Conservation (phyloP, 2,113 vertebrate genomes). For the Agelaius tricolor region DNA sequence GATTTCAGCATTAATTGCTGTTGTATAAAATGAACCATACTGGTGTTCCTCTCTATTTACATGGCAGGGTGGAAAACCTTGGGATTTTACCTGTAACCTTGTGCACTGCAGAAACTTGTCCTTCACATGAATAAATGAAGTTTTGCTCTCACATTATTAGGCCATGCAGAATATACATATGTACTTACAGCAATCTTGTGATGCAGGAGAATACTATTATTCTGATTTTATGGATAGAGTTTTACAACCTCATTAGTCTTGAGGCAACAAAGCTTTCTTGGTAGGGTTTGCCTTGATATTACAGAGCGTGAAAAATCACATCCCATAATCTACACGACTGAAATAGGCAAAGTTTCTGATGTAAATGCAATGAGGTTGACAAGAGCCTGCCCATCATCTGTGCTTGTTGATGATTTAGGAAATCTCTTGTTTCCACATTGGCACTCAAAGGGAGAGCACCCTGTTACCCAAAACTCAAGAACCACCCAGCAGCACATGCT, state of each 20-base stretch:
- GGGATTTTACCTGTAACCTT: constrained; percentile 14
- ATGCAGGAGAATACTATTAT: constrained; percentile 32
- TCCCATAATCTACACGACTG: constrained; percentile 22
- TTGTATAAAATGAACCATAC: not conserved
- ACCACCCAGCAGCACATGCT: not conserved
- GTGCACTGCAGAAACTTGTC: not conserved
- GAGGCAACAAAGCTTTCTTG: constrained; percentile 62
- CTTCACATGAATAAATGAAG: not conserved
- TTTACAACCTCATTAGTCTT: constrained; percentile 71
- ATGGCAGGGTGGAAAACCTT: not conserved
- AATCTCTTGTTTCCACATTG: not conserved
- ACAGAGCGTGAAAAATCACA: constrained; percentile 60
- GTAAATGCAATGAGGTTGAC: constrained; percentile 11
- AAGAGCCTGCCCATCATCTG: not conserved
- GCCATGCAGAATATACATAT: not conserved
- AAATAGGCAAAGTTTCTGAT: constrained; percentile 18
- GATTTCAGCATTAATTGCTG: constrained; percentile 46
- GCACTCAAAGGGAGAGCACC: not conserved
- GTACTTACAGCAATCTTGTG: constrained; percentile 26
- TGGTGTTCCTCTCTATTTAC: not conserved
- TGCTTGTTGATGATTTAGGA: not conserved
- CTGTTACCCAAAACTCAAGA: not conserved
- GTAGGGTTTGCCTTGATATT: constrained; percentile 48
- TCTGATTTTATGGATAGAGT: constrained; percentile 66
- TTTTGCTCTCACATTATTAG: not conserved